Percentiles rank a stretch among this genome's conserved stretches.
phyloP scores from a whole-genome alignment of 2,113 vertebrate genomes.

The Felis catus region DNA sequence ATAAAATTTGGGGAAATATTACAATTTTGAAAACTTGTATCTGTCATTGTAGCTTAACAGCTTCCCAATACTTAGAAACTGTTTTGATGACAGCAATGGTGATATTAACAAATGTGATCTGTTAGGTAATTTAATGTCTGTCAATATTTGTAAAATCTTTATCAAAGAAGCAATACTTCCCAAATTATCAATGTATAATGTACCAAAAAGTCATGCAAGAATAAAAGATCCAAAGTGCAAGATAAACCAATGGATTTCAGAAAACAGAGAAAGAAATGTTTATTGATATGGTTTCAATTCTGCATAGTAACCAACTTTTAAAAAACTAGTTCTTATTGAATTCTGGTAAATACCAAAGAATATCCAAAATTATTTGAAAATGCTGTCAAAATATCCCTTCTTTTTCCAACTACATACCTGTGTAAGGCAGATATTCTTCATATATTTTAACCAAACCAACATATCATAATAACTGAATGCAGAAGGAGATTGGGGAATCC shows the following conservation, averaged over 20 bases:
- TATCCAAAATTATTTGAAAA: constrained; percentile 37
- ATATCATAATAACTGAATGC: not conserved
- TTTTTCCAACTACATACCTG: not conserved
- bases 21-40: constrained; percentile 21
- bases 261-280: not conserved
- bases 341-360: constrained; percentile 22
- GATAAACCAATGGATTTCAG: constrained; percentile 3
- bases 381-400: constrained; percentile 26
- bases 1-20: not conserved
- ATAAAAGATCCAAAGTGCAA: not conserved
- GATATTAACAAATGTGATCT: not conserved
- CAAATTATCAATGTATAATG: not conserved
- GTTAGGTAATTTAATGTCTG: not conserved
- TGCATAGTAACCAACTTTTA: not conserved
- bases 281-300: not conserved
- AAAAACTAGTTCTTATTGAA: not conserved
- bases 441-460: constrained; percentile 2
- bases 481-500: not conserved
- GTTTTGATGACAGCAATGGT: not conserved
- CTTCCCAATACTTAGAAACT: not conserved
- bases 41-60: not conserved
- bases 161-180: not conserved
- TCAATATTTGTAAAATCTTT: not conserved
- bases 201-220: not conserved
- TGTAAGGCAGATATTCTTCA: not conserved